phyloP scores from a whole-genome alignment of 2,113 vertebrate genomes.

The Boulengeromyrus knoepffleri region DNA sequence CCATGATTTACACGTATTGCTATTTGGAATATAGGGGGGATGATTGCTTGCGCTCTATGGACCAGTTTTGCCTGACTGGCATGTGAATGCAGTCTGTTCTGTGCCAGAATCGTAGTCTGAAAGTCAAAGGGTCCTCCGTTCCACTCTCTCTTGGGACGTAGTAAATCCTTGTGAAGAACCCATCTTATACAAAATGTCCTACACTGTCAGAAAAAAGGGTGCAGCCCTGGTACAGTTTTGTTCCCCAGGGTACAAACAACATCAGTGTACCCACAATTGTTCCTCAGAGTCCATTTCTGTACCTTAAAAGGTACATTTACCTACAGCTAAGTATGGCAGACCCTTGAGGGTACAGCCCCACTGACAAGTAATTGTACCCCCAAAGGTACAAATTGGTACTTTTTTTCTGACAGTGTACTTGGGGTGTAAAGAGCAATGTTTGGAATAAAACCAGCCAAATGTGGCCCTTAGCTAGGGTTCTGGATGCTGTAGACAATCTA shows the following conservation, averaged over 20 bases:
- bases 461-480: background rate
- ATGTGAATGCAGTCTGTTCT: background rate
- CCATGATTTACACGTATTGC: background rate
- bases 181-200: background rate
- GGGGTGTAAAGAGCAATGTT: background rate
- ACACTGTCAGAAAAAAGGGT: background rate
- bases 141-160: background rate
- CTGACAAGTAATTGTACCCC: background rate
- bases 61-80: background rate
- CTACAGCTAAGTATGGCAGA: background rate
- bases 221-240: background rate
- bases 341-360: background rate
- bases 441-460: background rate
- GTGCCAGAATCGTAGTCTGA: background rate
- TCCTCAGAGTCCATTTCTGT: background rate
- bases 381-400: background rate
- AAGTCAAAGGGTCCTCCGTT: background rate
- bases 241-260: background rate
- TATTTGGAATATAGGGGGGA: background rate
- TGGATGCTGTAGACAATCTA: background rate
- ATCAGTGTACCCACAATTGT: background rate
- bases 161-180: background rate
- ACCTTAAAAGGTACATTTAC: background rate
- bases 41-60: background rate
- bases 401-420: background rate